Percentiles rank a stretch among this genome's conserved stretches.
Evolutionary conservation across 2,797 vertebrate species (phyloP).

Genomic region (Chelonia mydas): DNA sequence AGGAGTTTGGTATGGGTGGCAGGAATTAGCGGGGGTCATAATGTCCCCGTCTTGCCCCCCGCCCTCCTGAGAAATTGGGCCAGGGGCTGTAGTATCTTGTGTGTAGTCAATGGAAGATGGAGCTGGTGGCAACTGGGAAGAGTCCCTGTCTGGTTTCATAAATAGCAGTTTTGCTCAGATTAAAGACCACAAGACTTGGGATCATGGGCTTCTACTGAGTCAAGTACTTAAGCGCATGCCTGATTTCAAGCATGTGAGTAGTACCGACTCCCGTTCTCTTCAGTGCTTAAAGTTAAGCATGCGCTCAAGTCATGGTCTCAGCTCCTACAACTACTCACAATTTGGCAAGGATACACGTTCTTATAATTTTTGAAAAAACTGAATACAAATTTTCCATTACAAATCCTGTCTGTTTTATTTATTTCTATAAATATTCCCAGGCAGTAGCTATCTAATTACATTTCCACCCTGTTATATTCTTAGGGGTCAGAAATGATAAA

Average conservation of each 20-base stretch:
- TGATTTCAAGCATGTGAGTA: neutral
- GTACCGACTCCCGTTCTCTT: neutral
- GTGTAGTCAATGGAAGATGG: neutral
- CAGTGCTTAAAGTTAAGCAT: neutral
- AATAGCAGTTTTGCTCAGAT: neutral
- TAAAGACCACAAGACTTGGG: neutral
- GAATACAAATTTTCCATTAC: slow-evolving; percentile 8
- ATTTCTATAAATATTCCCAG: neutral
- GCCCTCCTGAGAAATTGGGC: no score
- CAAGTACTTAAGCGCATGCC: rapidly evolving
- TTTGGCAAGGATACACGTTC: neutral
- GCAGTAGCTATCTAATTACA: slow-evolving; percentile 8
- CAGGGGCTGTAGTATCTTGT: neutral
- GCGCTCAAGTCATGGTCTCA: neutral
- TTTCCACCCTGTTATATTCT: slow-evolving; percentile 6
- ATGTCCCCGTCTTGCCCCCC: no score
- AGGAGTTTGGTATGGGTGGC: neutral
- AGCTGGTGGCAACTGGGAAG: neutral
- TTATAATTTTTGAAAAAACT: slow-evolving; percentile 12
- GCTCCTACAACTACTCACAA: neutral
- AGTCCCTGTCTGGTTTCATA: neutral
- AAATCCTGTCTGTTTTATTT: slow-evolving; percentile 13
- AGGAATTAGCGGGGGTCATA: no score
- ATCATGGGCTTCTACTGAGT: neutral
- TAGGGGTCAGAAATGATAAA: slow-evolving; percentile 25